These are phyloP conservation scores for Cariama cristata DNA, from an alignment of 2,113 vertebrate species.

Conservation along the genomic window DNA sequence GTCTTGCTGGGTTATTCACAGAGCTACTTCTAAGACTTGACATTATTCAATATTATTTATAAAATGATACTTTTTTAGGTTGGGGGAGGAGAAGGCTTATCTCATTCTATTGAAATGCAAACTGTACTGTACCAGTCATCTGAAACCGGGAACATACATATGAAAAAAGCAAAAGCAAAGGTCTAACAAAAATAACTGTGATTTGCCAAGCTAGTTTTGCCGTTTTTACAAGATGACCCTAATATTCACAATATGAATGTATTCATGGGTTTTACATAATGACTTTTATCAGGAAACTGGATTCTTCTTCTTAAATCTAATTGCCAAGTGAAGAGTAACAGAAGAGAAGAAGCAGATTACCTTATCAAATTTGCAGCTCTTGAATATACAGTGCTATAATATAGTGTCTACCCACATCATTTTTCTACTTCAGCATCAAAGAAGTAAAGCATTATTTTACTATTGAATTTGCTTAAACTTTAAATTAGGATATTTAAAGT, in stretches of 20 bases:
- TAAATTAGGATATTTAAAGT: conserved; percentile 70
- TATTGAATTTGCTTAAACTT: conserved; percentile 73
- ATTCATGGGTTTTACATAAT: conserved; percentile 84
- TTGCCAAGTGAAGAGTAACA: conserved; percentile 80
- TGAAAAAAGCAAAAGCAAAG: conserved; percentile 72
- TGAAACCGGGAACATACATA: conserved; percentile 55
- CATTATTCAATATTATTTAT: conserved; percentile 83
- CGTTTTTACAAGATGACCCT: conserved; percentile 81
- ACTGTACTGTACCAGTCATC: conserved; percentile 67
- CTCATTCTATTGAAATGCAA: conserved; percentile 81
- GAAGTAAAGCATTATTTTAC: conserved; percentile 70
- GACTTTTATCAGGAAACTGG: conserved; percentile 82
- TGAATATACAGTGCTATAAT: conserved; percentile 80
- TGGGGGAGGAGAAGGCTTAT: conserved; percentile 74
- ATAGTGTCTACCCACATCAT: conserved; percentile 77
- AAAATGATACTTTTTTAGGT: conserved; percentile 77
- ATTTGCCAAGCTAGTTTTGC: conserved; percentile 76
- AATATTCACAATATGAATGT: conserved; percentile 83
- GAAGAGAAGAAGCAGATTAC: conserved; percentile 80
- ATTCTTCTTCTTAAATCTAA: conserved; percentile 83
- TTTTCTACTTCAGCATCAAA: conserved; percentile 79
- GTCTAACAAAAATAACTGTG: conserved; percentile 77
- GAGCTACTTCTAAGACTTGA: conserved; percentile 76
- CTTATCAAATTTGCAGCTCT: conserved; percentile 83
- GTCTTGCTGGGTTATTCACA: conserved; percentile 79